Conservation (phyloP, 2,113 vertebrate genomes). For the Cephalopterus ornatus region DNA sequence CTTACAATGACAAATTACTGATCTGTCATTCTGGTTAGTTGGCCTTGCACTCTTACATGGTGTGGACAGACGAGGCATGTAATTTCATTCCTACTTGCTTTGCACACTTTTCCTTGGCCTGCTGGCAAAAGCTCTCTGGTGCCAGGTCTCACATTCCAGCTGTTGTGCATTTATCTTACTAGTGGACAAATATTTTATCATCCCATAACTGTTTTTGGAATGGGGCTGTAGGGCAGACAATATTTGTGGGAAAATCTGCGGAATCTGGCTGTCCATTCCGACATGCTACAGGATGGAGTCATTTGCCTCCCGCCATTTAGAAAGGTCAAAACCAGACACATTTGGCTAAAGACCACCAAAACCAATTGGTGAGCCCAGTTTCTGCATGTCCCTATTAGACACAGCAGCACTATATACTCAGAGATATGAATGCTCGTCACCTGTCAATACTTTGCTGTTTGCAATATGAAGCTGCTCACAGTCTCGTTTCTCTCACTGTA, state of each 20-base stretch:
- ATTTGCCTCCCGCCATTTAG: not conserved
- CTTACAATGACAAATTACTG: constrained; percentile 56
- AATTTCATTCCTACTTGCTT: constrained; percentile 61
- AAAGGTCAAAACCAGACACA: not conserved
- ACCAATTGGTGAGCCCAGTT: not conserved
- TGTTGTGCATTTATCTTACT: constrained; percentile 71
- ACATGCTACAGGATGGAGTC: not conserved
- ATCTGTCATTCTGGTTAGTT: constrained; percentile 14
- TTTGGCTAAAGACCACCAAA: not conserved
- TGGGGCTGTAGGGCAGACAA: constrained; percentile 13
- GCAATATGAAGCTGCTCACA: not conserved
- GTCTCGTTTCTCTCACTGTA: fast-evolving
- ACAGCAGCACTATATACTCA: fast-evolving
- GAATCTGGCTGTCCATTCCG: not conserved
- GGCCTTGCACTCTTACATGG: not conserved
- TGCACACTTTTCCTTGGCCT: constrained; percentile 55
- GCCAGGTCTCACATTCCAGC: constrained; percentile 71
- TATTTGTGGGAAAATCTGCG: constrained; percentile 51
- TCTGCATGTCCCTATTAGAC: fast-evolving
- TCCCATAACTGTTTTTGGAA: not conserved
- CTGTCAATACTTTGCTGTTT: not conserved
- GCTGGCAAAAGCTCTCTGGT: constrained; percentile 68
- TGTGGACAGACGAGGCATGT: constrained; percentile 55
- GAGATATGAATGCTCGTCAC: not conserved
- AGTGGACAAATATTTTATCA: constrained; percentile 33